phyloP scores from a whole-genome alignment of 1,140 invertebrate species.

The Pseudomyrmex flavicornis region DNA sequence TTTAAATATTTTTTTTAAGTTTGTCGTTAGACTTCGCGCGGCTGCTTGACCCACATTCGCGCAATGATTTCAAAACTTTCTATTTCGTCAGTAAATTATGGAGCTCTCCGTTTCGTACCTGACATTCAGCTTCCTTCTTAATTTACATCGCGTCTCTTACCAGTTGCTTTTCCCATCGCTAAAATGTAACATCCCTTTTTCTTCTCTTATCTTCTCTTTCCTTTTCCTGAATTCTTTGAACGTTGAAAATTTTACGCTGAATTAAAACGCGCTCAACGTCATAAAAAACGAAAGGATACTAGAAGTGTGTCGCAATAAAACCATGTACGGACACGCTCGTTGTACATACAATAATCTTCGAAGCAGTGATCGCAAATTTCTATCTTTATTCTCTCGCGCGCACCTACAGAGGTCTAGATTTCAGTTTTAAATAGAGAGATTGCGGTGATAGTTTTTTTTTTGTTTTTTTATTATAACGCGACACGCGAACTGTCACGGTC shows the following conservation, averaged over 20 bases:
- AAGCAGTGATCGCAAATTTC: not conserved
- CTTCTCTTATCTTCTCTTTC: not conserved
- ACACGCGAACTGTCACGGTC: not conserved
- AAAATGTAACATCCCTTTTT: not conserved
- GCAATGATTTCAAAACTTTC: conserved; percentile 7
- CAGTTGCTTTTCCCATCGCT: not conserved
- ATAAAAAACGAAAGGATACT: not conserved
- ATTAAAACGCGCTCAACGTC: not conserved
- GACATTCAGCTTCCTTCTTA: not conserved
- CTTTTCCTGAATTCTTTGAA: not conserved
- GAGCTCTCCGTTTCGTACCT: not conserved
- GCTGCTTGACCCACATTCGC: not conserved
- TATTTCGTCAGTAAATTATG: conserved; percentile 13
- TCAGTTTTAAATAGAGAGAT: too few species aligned
- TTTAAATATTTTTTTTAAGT: not conserved
- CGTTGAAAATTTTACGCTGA: not conserved
- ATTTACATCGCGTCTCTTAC: not conserved
- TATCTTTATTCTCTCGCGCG: not conserved
- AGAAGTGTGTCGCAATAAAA: not conserved
- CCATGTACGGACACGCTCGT: not conserved
- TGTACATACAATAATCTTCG: not conserved
- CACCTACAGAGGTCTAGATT: not conserved
- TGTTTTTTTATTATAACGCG: not conserved
- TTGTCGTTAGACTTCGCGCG: not conserved
- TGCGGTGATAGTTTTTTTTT: not conserved